Conservation (phyloP, 2,797 vertebrate species). For the Odontamblyopus rebecca region DNA sequence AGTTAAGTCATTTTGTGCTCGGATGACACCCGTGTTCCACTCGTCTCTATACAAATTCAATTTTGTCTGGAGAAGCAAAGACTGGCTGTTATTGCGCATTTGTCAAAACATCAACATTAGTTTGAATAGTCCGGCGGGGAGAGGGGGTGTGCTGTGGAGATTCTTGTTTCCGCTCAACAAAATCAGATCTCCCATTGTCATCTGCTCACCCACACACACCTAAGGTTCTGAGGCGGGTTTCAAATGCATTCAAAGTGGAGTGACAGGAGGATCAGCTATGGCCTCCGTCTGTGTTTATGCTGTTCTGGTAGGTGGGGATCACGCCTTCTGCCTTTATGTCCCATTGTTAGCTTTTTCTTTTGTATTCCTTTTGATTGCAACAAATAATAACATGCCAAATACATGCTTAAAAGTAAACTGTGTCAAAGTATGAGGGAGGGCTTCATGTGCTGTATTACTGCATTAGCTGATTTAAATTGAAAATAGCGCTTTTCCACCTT, state of each 20-base stretch:
- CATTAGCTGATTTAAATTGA: not conserved
- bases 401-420: constrained; percentile 9
- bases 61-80: constrained; percentile 60
- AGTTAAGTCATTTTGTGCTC: constrained; percentile 59
- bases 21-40: constrained; percentile 44
- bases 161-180: constrained; percentile 47
- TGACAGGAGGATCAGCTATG: constrained; percentile 45
- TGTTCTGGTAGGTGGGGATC: constrained; percentile 37
- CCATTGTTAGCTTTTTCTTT: constrained; percentile 13
- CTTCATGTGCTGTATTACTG: too few relatives aligned
- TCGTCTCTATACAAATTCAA: constrained; percentile 61
- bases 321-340: not conserved
- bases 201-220: constrained; percentile 49
- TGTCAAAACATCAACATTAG: constrained; percentile 63
- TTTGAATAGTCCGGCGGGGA: constrained; percentile 45
- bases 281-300: constrained; percentile 43
- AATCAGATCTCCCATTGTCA: constrained; percentile 54
- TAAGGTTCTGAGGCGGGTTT: constrained; percentile 35
- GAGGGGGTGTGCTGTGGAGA: constrained; percentile 26
- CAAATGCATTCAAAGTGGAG: constrained; percentile 42
- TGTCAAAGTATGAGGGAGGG: constrained; percentile 7
- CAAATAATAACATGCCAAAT: constrained; percentile 15
- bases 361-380: constrained; percentile 1
- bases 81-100: constrained; percentile 52
- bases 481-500: not conserved